Evolutionary conservation across 2,113 vertebrate species (phyloP).

Genomic region (Siphamia tubifer): DNA sequence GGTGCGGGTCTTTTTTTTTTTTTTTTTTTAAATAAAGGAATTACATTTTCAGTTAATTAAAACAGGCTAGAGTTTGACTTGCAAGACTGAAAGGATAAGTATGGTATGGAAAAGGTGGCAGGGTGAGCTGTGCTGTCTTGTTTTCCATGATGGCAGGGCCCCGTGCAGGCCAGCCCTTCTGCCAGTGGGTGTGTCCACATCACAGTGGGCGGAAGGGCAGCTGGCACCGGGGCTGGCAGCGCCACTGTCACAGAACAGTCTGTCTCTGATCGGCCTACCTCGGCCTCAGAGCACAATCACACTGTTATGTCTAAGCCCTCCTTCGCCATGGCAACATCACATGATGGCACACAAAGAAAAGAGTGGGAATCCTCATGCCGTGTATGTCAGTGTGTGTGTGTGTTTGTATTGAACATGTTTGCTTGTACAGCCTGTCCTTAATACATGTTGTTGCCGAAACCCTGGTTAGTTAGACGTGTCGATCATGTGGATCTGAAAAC

Average conservation of each 20-base stretch:
- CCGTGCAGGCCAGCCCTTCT: slow-evolving; percentile 34
- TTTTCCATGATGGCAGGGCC: slow-evolving; percentile 53
- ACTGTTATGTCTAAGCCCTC: slow-evolving; percentile 66
- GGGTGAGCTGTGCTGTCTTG: not conserved
- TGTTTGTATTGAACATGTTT: not conserved
- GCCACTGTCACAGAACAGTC: slow-evolving; percentile 64
- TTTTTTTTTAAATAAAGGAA: too few relatives aligned
- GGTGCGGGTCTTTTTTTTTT: too few relatives aligned
- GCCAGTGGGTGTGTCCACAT: slow-evolving; percentile 47
- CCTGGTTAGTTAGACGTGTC: slow-evolving; percentile 10
- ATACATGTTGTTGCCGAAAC: not conserved
- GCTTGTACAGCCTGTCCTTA: not conserved
- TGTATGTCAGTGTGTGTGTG: not conserved
- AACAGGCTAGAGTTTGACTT: too few relatives aligned
- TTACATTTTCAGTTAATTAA: too few relatives aligned
- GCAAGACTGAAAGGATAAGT: not conserved
- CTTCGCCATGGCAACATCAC: slow-evolving; percentile 66
- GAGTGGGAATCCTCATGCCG: slow-evolving; percentile 24
- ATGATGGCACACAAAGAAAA: slow-evolving; percentile 49
- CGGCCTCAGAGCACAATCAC: slow-evolving; percentile 62
- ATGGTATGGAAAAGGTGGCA: slow-evolving; percentile 15
- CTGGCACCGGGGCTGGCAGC: slow-evolving; percentile 43
- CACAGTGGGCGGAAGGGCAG: slow-evolving; percentile 46
- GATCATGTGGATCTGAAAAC: slow-evolving; percentile 1
- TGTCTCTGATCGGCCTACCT: slow-evolving; percentile 68